Conservation (phyloP, 2,113 vertebrate genomes). For the Macquaria ambigua region DNA sequence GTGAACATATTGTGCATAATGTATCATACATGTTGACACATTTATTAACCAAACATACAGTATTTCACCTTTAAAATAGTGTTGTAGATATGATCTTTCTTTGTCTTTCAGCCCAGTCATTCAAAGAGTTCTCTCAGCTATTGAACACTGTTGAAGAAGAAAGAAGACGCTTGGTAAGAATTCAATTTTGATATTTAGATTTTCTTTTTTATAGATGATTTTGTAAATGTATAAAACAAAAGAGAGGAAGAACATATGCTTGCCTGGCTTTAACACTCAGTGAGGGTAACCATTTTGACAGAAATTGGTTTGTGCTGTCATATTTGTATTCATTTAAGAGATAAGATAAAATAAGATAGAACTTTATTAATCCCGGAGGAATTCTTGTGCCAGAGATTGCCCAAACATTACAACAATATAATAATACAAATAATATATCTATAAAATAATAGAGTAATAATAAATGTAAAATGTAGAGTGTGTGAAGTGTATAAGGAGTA, state of each 20-base stretch:
- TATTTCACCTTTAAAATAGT: constrained; percentile 35
- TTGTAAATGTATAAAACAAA: neutral
- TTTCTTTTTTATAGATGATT: neutral
- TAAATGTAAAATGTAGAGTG: too few relatives aligned
- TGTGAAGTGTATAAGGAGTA: too few relatives aligned
- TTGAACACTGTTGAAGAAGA: constrained; percentile 96
- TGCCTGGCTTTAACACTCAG: neutral
- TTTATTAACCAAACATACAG: constrained; percentile 34
- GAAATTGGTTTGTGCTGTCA: neutral
- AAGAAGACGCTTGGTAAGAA: constrained; percentile 92
- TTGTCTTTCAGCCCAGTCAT: constrained; percentile 90
- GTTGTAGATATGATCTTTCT: constrained; percentile 9
- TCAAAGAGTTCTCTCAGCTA: constrained; percentile 97
- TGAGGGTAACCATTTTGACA: neutral
- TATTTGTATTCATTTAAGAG: neutral
- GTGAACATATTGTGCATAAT: constrained; percentile 25
- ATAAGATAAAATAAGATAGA: too few relatives aligned
- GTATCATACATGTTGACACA: neutral
- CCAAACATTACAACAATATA: too few relatives aligned
- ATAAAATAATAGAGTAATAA: too few relatives aligned
- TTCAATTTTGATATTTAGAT: constrained; percentile 8
- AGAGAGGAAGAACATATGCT: neutral
- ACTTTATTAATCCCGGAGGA: too few relatives aligned
- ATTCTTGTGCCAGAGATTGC: too few relatives aligned
- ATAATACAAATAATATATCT: too few relatives aligned